phyloP scores from a whole-genome alignment of 2,113 vertebrate genomes.

The Cettia cetti region DNA sequence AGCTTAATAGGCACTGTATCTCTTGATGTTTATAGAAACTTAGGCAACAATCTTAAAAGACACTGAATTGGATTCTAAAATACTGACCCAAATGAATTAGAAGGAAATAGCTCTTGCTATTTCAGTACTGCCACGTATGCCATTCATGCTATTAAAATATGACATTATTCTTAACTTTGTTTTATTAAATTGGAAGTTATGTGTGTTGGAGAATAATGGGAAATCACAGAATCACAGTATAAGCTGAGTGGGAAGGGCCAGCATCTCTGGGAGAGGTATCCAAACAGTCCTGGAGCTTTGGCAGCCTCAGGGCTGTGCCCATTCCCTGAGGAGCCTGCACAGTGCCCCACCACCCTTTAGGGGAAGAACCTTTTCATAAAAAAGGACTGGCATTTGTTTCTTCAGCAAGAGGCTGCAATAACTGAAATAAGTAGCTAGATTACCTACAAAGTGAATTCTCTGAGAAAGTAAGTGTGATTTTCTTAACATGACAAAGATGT shows the following conservation, averaged over 20 bases:
- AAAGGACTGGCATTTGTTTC: not conserved
- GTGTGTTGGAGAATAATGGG: not conserved
- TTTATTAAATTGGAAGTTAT: not conserved
- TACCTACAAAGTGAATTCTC: not conserved
- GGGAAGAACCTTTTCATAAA: not conserved
- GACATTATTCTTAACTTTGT: not conserved
- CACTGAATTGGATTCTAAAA: not conserved
- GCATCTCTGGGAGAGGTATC: accelerated
- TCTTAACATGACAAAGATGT: not conserved
- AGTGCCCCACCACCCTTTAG: not conserved
- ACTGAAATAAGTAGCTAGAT: not conserved
- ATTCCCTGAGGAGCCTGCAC: not conserved
- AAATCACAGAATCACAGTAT: not conserved
- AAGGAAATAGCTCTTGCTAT: not conserved
- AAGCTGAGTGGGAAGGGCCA: not conserved
- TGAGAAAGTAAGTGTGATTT: not conserved
- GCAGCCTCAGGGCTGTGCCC: accelerated
- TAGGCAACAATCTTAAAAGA: not conserved
- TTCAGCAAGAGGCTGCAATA: not conserved
- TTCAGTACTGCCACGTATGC: not conserved
- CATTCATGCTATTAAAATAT: not conserved
- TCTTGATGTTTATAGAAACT: constrained; percentile 15
- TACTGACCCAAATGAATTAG: not conserved
- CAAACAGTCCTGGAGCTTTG: not conserved
- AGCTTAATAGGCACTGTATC: constrained; percentile 19